A percentile compares a stretch with the other conserved stretches of the same genome.
Conservation (phyloP, 2,888 invertebrate species). For the Diaperis boleti region DNA sequence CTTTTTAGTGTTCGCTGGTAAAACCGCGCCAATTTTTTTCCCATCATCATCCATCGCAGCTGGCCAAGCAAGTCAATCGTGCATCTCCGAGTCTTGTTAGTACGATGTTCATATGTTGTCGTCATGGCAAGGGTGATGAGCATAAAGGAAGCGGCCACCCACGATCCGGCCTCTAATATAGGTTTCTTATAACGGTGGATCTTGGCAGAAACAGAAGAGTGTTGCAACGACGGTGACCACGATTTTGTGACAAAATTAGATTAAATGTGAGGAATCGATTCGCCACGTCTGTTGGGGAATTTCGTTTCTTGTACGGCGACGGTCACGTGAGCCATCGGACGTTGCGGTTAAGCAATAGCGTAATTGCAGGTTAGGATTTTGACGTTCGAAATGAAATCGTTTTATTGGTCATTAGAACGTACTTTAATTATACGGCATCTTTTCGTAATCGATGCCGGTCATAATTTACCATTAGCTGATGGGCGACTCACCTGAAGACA, state of each 20-base stretch:
- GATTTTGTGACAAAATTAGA: conserved; percentile 17
- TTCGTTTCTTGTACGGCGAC: conserved; percentile 17
- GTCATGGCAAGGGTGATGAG: conserved; percentile 57
- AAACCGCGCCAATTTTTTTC: neutral
- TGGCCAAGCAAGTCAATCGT: conserved; percentile 55
- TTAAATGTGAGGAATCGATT: conserved; percentile 27
- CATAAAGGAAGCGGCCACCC: conserved; percentile 55
- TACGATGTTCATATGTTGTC: conserved; percentile 59
- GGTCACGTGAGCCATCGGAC: conserved; percentile 13
- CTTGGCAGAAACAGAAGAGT: conserved; percentile 27
- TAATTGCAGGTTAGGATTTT: conserved; percentile 22
- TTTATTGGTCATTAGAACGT: conserved; percentile 13
- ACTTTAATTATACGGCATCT: conserved; percentile 21
- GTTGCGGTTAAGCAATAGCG: conserved; percentile 8
- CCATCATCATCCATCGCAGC: neutral
- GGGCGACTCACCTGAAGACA: neutral
- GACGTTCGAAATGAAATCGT: conserved; percentile 13
- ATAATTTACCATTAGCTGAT: conserved; percentile 19
- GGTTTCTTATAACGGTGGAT: conserved; percentile 42
- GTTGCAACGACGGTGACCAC: conserved; percentile 6
- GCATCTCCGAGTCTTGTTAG: conserved; percentile 59
- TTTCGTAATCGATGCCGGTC: conserved; percentile 21
- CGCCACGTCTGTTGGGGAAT: conserved; percentile 1
- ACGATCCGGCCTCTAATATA: conserved; percentile 52
- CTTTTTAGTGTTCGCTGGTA: no score